Conservation (phyloP, 2,113 vertebrate species). For the Ophthalmolycus amberensis region DNA sequence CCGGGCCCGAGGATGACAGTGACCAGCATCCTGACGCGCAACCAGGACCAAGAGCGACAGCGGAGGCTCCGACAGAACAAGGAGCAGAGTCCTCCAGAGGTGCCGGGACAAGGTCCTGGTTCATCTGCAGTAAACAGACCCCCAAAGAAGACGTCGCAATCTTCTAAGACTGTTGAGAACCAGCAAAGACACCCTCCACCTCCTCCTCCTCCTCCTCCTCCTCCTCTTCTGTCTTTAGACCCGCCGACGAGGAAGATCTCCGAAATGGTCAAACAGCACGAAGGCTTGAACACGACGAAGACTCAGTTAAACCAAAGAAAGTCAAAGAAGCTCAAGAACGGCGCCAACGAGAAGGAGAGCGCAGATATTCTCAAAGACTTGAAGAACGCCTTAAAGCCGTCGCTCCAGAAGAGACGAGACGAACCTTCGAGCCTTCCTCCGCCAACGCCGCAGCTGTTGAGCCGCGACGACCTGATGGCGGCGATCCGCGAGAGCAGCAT, state of each 20-base stretch:
- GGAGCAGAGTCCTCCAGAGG: constrained; percentile 78
- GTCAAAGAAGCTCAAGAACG: constrained; percentile 86
- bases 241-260: constrained; percentile 86
- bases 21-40: constrained; percentile 91
- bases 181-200: constrained; percentile 51
- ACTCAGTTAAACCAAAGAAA: constrained; percentile 84
- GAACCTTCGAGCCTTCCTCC: constrained; percentile 83
- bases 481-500: constrained; percentile 89
- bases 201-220: not conserved
- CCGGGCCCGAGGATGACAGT: constrained; percentile 92
- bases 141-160: constrained; percentile 78
- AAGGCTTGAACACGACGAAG: constrained; percentile 77
- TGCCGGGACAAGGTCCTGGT: constrained; percentile 44
- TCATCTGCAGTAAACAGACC: constrained; percentile 81
- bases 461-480: constrained; percentile 89
- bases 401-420: constrained; percentile 85
- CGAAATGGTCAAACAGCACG: constrained; percentile 87
- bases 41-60: constrained; percentile 92
- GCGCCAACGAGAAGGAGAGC: constrained; percentile 77
- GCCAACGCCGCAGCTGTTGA: constrained; percentile 74
- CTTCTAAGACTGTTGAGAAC: constrained; percentile 70
- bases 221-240: not conserved
- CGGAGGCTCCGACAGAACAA: constrained; percentile 87
- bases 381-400: constrained; percentile 86
- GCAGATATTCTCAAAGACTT: constrained; percentile 85